phyloP scores from a whole-genome alignment of 2,888 invertebrate species.

The Tenodera sinensis region DNA sequence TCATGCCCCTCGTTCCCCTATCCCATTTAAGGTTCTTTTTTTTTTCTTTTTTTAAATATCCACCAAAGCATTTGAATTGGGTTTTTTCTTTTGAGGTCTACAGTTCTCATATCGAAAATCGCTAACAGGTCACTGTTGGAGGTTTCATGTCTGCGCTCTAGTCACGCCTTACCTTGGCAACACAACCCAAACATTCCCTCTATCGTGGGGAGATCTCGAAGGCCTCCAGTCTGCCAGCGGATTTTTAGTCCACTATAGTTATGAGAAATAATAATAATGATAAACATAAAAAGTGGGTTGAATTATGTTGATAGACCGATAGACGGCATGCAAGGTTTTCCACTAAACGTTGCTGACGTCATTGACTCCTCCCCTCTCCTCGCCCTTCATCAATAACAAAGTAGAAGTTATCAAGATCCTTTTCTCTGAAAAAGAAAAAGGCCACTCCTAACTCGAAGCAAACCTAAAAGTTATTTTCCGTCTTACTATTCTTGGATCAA shows the following conservation, averaged over 20 bases:
- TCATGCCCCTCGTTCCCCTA: too few relatives aligned
- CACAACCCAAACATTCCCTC: slow-evolving; percentile 10
- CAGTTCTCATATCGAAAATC: not conserved
- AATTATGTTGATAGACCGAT: slow-evolving; percentile 4
- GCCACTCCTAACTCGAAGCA: not conserved
- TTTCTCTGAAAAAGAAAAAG: not conserved
- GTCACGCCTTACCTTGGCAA: slow-evolving; percentile 8
- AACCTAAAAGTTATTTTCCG: not conserved
- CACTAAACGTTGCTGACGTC: not conserved
- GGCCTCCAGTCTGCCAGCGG: not conserved
- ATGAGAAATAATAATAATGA: not conserved
- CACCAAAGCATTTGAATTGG: too few relatives aligned
- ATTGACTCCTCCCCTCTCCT: not conserved
- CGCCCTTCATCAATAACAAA: not conserved
- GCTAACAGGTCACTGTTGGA: not conserved
- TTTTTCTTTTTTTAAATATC: too few relatives aligned
- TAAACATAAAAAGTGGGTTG: not conserved
- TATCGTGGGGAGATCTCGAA: not conserved
- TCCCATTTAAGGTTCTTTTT: too few relatives aligned
- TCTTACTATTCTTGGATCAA: too few relatives aligned
- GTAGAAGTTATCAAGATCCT: not conserved
- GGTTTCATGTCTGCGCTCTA: not conserved
- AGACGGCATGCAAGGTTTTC: not conserved
- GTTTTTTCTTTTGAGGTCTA: not conserved
- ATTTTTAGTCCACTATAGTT: not conserved